A percentile compares a stretch with the other conserved stretches of the same genome.
These are phyloP conservation scores for Pseudopodoces humilis DNA, from an alignment of 2,113 vertebrate genomes.

Conservation along the genomic window DNA sequence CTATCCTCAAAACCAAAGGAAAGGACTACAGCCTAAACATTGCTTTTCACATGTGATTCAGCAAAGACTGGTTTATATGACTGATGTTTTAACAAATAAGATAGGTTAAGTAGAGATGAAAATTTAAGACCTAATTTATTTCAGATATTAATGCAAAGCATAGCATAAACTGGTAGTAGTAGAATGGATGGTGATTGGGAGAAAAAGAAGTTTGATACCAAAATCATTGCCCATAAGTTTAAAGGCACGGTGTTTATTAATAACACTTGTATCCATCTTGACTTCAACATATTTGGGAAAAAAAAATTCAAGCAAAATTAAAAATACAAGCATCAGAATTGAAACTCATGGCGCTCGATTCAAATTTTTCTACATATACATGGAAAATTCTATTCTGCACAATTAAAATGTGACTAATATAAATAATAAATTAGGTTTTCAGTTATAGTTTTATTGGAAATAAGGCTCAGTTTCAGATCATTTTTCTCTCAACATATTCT, in stretches of 20 bases:
- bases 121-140: neutral
- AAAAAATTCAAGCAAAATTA: neutral
- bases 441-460: neutral
- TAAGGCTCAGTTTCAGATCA: neutral
- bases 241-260: neutral
- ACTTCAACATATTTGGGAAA: neutral
- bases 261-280: neutral
- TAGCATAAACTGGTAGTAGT: neutral
- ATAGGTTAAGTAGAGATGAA: neutral
- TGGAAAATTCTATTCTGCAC: neutral
- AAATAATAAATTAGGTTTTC: neutral
- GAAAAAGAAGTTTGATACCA: neutral
- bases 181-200: neutral
- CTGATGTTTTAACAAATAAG: neutral
- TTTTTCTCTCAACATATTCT: neutral
- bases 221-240: neutral
- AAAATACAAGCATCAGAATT: neutral
- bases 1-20: neutral
- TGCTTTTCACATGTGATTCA: neutral
- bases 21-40: neutral
- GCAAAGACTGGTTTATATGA: neutral
- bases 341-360: neutral
- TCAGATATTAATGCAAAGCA: neutral
- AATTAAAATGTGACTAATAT: neutral
- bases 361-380: neutral